Conservation (phyloP, 2,888 invertebrate species). For the Mylabris sibirica region DNA sequence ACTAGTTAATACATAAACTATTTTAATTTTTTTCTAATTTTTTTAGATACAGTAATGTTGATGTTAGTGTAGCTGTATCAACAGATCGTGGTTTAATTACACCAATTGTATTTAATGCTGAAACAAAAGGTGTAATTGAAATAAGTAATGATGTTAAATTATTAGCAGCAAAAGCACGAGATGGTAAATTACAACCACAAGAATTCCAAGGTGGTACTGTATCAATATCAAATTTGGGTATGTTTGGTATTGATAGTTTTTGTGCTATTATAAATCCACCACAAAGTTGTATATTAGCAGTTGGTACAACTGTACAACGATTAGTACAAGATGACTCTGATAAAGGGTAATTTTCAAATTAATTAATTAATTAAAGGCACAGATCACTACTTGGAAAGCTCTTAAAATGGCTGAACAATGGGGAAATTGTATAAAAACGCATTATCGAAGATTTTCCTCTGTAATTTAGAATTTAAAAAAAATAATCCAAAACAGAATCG, state of each 20-base stretch:
- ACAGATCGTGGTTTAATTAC: constrained; percentile 95
- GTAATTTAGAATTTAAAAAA: too few relatives aligned
- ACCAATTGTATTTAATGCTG: constrained; percentile 92
- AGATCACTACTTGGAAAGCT: too few relatives aligned
- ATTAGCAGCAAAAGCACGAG: constrained; percentile 86
- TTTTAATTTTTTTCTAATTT: neutral
- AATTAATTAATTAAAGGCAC: neutral
- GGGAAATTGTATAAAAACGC: too few relatives aligned
- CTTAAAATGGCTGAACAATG: too few relatives aligned
- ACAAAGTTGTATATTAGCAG: constrained; percentile 91
- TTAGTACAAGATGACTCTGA: constrained; percentile 77
- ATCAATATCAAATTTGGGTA: constrained; percentile 93
- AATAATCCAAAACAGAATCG: too few relatives aligned
- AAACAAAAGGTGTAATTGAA: constrained; percentile 85
- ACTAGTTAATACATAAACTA: constrained; percentile 29
- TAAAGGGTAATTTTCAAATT: constrained; percentile 70
- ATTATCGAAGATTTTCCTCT: too few relatives aligned
- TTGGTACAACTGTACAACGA: constrained; percentile 81
- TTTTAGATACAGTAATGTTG: constrained; percentile 86
- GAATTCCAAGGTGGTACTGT: constrained; percentile 98
- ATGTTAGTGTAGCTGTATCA: constrained; percentile 96
- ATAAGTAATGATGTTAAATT: constrained; percentile 82
- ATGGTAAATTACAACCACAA: constrained; percentile 87
- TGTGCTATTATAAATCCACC: constrained; percentile 96
- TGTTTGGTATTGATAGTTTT: constrained; percentile 90